A percentile compares a stretch with the other conserved stretches of the same genome.
Evolutionary conservation across 92 coral and sea anemone genomes (phyloP).

Genomic region (Porites lobata): DNA sequence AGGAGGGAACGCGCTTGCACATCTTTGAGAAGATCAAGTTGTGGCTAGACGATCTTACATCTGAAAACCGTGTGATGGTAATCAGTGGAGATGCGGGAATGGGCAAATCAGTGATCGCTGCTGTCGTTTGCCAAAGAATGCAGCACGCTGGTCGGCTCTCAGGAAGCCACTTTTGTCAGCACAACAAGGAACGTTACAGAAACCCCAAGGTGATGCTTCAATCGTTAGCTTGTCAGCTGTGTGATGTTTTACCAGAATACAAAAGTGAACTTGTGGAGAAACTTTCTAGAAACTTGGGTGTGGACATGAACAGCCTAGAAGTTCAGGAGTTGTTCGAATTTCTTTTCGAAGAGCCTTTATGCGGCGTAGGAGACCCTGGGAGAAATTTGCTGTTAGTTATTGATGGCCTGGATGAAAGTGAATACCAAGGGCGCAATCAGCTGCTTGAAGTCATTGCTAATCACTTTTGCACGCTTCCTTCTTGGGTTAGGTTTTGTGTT

Average conservation of each 20-base stretch:
- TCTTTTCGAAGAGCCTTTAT: constrained; percentile 63
- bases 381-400: no score
- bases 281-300: constrained; percentile 35
- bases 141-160: constrained; percentile 19
- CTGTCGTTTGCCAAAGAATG: constrained; percentile 47
- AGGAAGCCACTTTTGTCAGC: constrained; percentile 66
- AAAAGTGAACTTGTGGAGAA: constrained; percentile 39
- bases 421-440: constrained; percentile 45
- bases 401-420: no score
- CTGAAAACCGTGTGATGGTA: constrained; percentile 39
- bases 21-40: constrained; percentile 26
- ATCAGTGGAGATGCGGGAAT: constrained; percentile 59
- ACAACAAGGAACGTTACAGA: constrained; percentile 46
- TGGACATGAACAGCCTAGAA: background rate
- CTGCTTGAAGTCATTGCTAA: constrained; percentile 48
- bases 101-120: constrained; percentile 73
- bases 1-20: constrained; percentile 48
- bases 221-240: constrained; percentile 61
- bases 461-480: constrained; percentile 49
- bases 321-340: constrained; percentile 45
- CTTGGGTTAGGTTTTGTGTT: constrained; percentile 62
- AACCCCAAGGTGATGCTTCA: constrained; percentile 60
- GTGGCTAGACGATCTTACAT: constrained; percentile 26
- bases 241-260: constrained; percentile 43
- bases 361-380: no score